Evolutionary conservation across 2,888 invertebrate species (phyloP).

Genomic region (Trilocha varians): DNA sequence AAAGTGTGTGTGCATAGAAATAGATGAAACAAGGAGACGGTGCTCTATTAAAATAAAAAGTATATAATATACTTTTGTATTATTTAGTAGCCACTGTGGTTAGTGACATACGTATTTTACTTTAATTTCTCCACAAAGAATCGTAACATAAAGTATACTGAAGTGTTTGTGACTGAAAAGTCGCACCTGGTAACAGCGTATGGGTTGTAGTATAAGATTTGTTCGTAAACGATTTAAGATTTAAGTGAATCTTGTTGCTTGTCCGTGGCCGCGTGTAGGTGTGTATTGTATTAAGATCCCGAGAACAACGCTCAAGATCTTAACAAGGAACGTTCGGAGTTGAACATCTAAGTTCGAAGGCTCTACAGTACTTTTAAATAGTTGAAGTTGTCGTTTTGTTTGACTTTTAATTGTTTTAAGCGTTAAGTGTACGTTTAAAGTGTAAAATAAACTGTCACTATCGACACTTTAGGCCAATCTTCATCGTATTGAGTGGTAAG

Average conservation of each 20-base stretch:
- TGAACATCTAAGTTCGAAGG: not conserved
- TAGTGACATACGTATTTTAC: too few relatives aligned
- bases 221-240: conserved; percentile 43
- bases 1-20: too few relatives aligned
- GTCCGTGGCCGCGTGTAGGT: conserved; percentile 38
- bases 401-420: not conserved
- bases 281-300: conserved; percentile 37
- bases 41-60: too few relatives aligned
- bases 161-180: not conserved
- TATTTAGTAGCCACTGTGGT: too few relatives aligned
- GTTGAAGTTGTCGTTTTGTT: not conserved
- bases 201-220: conserved; percentile 31
- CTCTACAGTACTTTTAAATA: not conserved
- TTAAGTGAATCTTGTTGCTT: conserved; percentile 53
- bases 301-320: conserved; percentile 20
- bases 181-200: conserved; percentile 16
- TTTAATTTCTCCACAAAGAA: too few relatives aligned
- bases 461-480: too few relatives aligned
- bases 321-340: conserved; percentile 4
- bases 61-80: too few relatives aligned
- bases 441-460: too few relatives aligned
- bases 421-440: too few relatives aligned
- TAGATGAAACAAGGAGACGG: too few relatives aligned
- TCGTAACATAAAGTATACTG: not conserved
- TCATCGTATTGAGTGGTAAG: too few relatives aligned